Evolutionary conservation across 2,797 vertebrate species (phyloP).

Genomic region (Morus bassanus): DNA sequence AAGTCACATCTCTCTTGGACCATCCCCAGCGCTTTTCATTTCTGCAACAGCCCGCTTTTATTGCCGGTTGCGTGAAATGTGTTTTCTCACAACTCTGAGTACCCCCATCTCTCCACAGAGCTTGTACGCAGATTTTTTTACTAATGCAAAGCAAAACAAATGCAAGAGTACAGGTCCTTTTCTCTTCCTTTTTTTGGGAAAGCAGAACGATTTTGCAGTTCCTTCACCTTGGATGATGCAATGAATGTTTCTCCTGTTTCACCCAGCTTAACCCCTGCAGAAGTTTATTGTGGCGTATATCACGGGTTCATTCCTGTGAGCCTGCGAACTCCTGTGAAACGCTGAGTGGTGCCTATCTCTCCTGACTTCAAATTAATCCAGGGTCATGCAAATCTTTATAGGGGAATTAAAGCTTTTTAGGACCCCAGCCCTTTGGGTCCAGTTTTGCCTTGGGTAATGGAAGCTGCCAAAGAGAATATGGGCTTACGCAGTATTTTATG

Average conservation of each 20-base stretch:
- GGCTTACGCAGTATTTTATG: neutral
- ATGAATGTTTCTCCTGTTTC: neutral
- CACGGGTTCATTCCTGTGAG: neutral
- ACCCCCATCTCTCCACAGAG: neutral
- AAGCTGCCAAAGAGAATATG: neutral
- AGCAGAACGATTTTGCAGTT: neutral
- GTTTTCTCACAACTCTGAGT: neutral
- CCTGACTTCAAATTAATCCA: neutral
- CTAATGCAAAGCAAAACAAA: neutral
- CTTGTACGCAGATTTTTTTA: neutral
- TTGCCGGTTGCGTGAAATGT: neutral
- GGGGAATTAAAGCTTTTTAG: neutral
- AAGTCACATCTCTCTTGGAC: neutral
- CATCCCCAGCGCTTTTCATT: neutral
- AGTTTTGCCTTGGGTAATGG: neutral
- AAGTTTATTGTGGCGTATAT: neutral
- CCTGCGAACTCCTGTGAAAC: neutral
- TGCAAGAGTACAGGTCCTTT: neutral
- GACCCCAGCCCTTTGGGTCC: neutral
- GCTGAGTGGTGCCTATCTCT: neutral
- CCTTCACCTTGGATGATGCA: neutral
- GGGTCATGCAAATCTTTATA: neutral
- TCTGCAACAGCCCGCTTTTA: neutral
- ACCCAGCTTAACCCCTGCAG: neutral
- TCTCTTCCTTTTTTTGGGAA: neutral